A percentile compares a stretch with the other conserved stretches of the same genome.
These are phyloP conservation scores for Toxonevra muliebris DNA, from an alignment of 2,888 invertebrate genomes.

Conservation along the genomic window DNA sequence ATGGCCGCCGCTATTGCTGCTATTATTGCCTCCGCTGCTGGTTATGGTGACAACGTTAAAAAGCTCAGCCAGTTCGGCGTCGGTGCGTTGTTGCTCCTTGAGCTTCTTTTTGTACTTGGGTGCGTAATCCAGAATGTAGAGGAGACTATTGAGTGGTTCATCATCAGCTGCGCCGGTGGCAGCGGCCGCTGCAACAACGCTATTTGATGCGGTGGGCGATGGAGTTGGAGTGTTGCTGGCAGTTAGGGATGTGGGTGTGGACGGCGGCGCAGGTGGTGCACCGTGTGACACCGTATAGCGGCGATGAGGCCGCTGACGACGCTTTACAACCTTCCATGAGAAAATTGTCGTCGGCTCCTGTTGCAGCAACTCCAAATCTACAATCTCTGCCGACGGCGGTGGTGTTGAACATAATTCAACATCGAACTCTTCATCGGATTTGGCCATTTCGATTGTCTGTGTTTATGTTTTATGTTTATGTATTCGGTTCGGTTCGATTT, in stretches of 20 bases:
- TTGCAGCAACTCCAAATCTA: conserved; percentile 39
- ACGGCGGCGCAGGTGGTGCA: conserved; percentile 56
- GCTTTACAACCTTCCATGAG: conserved; percentile 43
- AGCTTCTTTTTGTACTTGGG: conserved; percentile 49
- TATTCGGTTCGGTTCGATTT: background rate
- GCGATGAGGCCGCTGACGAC: conserved; percentile 45
- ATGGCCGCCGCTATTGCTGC: conserved; percentile 20
- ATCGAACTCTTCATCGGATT: conserved; percentile 45
- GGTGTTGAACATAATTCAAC: conserved; percentile 41
- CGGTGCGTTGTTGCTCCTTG: conserved; percentile 57
- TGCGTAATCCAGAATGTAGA: conserved; percentile 47
- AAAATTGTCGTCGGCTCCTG: conserved; percentile 36
- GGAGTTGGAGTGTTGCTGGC: conserved; percentile 48
- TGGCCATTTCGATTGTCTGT: conserved; percentile 49
- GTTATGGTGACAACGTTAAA: conserved; percentile 60
- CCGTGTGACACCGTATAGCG: conserved; percentile 60
- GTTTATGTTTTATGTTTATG: no score
- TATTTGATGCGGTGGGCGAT: conserved; percentile 40
- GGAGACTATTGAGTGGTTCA: conserved; percentile 41
- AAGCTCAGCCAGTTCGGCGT: conserved; percentile 57
- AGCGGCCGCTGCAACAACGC: conserved; percentile 29
- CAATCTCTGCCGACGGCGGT: conserved; percentile 38
- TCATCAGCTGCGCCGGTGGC: conserved; percentile 37
- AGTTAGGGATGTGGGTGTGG: conserved; percentile 58
- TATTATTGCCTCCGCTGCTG: conserved; percentile 30